Base-by-base conservation (phyloP, 2,113 vertebrate genomes). In the Nansenia antarctica region DNA sequence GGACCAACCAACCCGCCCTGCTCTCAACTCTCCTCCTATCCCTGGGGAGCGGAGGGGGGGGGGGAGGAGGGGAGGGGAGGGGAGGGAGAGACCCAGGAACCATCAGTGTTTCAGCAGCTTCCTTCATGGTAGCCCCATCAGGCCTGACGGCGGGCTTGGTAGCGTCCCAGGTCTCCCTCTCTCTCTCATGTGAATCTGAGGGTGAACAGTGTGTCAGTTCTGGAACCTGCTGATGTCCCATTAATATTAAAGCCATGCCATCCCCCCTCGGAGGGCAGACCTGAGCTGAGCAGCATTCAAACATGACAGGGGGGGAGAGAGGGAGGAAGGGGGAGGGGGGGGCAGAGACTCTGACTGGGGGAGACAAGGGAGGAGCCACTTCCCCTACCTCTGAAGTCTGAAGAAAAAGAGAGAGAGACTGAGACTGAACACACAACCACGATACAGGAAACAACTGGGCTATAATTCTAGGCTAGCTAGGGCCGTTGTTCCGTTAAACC, bases 241-340 rank as follows among this genome's bases (percentile, higher is more conserved):
- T 89, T 83, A 87, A 87, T 91, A 87, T 87, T 87, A 79, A 87
- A 86, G 70, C 52, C 39, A 62, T 24, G 61, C 39, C 18, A 5
- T 49, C 29, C 58, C 9, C 31, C 58, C 31, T 20, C 18, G 47
- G 37, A 34, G 54, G 52, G 69, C n/a, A 52, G 26, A 72, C 78
- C 49, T 63, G 65, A 26, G 30, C 49, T 63, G 65, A 26, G 30
- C 76, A 80, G 78, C 80, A 82, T 78, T 74, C 68, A 69, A 62
- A 0, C 34, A 74, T 69, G 47, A 66, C 69, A 69, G 72, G 69
- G 64, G 75, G 72, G 74, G 62, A 57, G 29, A 8, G 58, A 65
- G 66, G 52, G 62, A 57, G 52, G 60, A 1, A 18, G 39, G 9
- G 42, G 3, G 2, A 22, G 49, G 8, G 18, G 49, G 49, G 55